Evolutionary conservation across 2,797 vertebrate species (phyloP).

Genomic region (Chloroceryle inda): DNA sequence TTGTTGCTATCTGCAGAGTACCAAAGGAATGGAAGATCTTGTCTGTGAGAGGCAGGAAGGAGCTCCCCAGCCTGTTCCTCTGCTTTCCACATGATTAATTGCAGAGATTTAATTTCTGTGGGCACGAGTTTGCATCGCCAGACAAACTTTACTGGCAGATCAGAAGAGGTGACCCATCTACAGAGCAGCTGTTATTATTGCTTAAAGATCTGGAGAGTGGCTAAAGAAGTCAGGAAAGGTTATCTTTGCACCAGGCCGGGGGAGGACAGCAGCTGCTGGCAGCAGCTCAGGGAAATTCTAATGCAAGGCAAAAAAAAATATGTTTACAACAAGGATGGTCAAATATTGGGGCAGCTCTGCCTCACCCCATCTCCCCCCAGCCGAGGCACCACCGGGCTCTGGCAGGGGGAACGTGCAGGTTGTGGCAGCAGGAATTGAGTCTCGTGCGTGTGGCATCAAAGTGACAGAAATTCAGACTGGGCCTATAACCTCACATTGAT

Average conservation of each 20-base stretch:
- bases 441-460: not conserved
- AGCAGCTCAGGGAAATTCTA: not conserved
- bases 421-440: not conserved
- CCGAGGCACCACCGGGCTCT: not conserved
- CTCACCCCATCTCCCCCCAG: rapidly evolving
- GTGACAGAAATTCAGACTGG: not conserved
- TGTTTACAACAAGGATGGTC: rapidly evolving
- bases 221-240: not conserved
- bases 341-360: rapidly evolving
- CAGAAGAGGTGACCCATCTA: not conserved
- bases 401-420: rapidly evolving
- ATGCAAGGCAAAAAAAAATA: rapidly evolving
- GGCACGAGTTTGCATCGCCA: not conserved
- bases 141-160: not conserved
- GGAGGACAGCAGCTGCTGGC: not conserved
- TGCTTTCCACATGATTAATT: not conserved
- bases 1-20: not conserved
- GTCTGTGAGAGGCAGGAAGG: not conserved
- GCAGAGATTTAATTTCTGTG: not conserved
- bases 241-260: not conserved
- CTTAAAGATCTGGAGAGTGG: not conserved
- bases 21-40: not conserved
- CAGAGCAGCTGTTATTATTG: not conserved
- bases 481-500: not conserved
- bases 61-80: not conserved